Conservation (phyloP, 2,113 vertebrate species). For the Lophochroa leadbeateri region DNA sequence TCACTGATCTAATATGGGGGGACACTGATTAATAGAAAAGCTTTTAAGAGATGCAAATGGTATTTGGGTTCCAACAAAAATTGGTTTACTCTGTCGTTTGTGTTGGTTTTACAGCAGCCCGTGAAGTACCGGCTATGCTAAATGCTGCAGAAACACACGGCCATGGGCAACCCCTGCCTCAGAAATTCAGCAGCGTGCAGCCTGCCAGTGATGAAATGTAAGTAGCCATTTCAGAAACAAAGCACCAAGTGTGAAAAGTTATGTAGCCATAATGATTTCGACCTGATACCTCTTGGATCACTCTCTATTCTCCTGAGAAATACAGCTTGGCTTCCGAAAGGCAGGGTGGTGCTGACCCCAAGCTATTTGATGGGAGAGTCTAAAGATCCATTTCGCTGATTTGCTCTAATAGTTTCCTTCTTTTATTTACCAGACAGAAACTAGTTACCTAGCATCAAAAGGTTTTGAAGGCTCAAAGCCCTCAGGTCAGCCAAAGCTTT, state of each 20-base stretch:
- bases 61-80: background rate
- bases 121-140: background rate
- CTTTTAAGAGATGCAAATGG: background rate
- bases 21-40: background rate
- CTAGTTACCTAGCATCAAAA: background rate
- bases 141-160: background rate
- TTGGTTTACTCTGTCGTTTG: background rate
- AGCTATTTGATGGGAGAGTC: background rate
- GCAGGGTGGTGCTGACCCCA: background rate
- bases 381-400: background rate
- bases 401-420: background rate
- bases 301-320: background rate
- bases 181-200: background rate
- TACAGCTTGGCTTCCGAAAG: background rate
- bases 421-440: background rate
- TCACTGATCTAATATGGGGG: background rate
- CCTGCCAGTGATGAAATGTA: background rate
- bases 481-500: background rate
- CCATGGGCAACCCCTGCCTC: background rate
- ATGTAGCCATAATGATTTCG: background rate
- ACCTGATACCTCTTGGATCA: background rate
- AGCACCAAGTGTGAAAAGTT: background rate
- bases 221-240: background rate
- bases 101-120: background rate
- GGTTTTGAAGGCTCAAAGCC: background rate